phyloP scores from a whole-genome alignment of 2,113 vertebrate genomes.

The Grallaria varia region DNA sequence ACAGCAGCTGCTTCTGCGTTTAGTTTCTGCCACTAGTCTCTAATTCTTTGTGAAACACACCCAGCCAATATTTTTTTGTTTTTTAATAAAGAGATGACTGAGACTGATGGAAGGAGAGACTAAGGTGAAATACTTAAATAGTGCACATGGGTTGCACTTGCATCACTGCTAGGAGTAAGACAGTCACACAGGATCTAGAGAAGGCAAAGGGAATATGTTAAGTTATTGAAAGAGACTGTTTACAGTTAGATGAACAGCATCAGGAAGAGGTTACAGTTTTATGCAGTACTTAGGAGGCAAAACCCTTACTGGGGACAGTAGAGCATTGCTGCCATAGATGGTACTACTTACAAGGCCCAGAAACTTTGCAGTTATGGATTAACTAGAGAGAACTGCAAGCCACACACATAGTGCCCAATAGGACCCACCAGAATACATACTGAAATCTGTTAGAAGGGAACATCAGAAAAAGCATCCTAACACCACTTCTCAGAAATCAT shows the following conservation, averaged over 20 bases:
- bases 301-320: background rate
- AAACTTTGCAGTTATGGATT: background rate
- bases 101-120: background rate
- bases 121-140: background rate
- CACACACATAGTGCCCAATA: background rate
- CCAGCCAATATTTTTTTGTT: background rate
- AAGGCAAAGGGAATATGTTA: background rate
- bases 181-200: background rate
- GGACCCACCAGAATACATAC: background rate
- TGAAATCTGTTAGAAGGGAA: background rate
- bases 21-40: background rate
- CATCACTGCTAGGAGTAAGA: background rate
- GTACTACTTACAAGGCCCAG: background rate
- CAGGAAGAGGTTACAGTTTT: background rate
- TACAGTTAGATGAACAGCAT: background rate
- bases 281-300: background rate
- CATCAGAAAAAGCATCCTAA: background rate
- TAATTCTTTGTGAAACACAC: background rate
- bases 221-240: background rate
- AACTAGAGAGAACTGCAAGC: background rate
- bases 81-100: background rate
- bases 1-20: background rate
- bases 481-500: background rate
- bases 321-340: background rate
- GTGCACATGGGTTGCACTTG: background rate